Percentiles rank a stretch among this genome's conserved stretches.
These are phyloP conservation scores for Cromileptes altivelis DNA, from an alignment of 2,113 vertebrate genomes.

Conservation along the genomic window DNA sequence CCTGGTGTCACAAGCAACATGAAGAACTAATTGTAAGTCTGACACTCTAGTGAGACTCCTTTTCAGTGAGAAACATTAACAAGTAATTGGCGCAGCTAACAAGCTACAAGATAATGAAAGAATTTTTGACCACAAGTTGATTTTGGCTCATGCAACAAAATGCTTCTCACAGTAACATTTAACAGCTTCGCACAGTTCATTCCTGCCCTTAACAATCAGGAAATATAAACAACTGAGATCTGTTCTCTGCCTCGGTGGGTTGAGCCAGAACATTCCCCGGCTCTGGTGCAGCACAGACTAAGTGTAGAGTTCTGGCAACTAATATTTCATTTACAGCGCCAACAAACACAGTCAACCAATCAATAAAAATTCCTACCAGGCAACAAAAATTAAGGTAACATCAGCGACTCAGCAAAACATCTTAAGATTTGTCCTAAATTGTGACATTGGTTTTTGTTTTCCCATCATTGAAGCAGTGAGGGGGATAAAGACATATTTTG, in stretches of 20 bases:
- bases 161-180: slow-evolving; percentile 5
- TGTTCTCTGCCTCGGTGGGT: slow-evolving; percentile 28
- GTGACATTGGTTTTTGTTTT: background rate
- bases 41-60: background rate
- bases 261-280: slow-evolving; percentile 31
- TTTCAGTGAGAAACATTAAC: background rate
- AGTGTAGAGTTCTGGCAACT: background rate
- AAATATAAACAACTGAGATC: slow-evolving; percentile 44
- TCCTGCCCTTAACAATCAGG: background rate
- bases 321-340: slow-evolving; percentile 2
- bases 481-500: background rate
- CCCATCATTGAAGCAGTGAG: background rate
- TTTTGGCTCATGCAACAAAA: background rate
- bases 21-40: background rate
- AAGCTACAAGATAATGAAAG: background rate
- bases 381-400: background rate
- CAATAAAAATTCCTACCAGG: background rate
- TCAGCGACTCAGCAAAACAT: slow-evolving; percentile 31
- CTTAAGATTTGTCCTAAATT: background rate
- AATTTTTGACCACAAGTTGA: background rate
- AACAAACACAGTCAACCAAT: background rate
- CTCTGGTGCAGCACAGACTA: slow-evolving; percentile 13
- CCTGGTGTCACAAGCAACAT: background rate
- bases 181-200: background rate
- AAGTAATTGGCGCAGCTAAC: background rate